These are phyloP conservation scores for Scolopax bukidnonensis DNA, from an alignment of 2,797 vertebrate species.

Conservation along the genomic window DNA sequence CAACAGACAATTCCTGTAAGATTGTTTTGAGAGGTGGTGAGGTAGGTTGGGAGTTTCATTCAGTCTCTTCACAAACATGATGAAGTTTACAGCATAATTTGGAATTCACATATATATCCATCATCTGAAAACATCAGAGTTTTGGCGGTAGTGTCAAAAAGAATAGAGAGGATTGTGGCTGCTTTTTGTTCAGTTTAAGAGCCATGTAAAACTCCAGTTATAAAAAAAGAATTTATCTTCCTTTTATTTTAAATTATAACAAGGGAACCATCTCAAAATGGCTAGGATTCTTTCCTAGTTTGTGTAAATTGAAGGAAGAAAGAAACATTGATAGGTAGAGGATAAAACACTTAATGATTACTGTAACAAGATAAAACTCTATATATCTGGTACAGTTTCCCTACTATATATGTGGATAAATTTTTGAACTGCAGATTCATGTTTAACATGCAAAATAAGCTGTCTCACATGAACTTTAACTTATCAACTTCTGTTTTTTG, in stretches of 20 bases:
- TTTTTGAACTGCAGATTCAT: not conserved
- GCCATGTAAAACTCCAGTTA: not conserved
- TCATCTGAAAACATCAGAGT: not conserved
- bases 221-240: not conserved
- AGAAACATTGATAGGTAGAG: not conserved
- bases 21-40: not conserved
- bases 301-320: not conserved
- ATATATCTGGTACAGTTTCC: not conserved
- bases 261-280: not conserved
- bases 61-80: not conserved
- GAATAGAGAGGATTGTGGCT: not conserved
- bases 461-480: not conserved
- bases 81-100: not conserved
- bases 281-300: not conserved
- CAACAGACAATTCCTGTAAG: not conserved
- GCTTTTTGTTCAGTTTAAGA: not conserved
- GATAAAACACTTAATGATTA: not conserved
- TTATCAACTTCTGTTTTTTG: not conserved
- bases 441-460: not conserved
- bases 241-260: not conserved
- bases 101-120: not conserved
- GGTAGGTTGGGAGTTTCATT: not conserved
- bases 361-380: not conserved
- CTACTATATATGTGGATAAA: not conserved
- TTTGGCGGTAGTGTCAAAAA: not conserved